These are phyloP conservation scores for Nesogale talazaci DNA, from an alignment of 2,113 vertebrate genomes.

Conservation along the genomic window DNA sequence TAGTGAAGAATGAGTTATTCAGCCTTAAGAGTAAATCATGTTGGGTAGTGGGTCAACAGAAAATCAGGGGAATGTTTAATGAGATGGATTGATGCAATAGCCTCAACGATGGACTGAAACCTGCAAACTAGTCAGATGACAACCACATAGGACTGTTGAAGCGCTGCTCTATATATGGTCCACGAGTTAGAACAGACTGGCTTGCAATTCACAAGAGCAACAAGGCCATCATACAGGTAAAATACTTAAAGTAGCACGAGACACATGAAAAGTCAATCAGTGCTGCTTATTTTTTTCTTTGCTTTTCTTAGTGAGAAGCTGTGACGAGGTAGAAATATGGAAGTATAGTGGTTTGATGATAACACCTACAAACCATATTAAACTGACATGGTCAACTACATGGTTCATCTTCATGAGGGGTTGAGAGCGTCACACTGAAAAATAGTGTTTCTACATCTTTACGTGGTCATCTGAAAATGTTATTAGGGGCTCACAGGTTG, in stretches of 20 bases:
- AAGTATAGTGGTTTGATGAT: neutral
- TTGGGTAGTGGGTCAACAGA: neutral
- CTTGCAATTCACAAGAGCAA: neutral
- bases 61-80: neutral
- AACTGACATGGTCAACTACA: neutral
- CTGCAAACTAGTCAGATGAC: neutral
- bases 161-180: neutral
- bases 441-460: neutral
- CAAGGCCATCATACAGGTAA: neutral
- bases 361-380: neutral
- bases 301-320: neutral
- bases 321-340: neutral
- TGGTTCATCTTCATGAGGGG: neutral
- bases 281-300: neutral
- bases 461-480: neutral
- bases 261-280: neutral
- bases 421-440: neutral
- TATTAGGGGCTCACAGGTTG: too few species aligned
- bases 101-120: neutral
- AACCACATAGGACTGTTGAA: neutral
- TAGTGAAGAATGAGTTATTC: neutral
- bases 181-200: neutral
- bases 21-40: neutral
- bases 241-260: neutral
- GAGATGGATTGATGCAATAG: neutral